These are phyloP conservation scores for Chrysolina haemoptera DNA, from an alignment of 2,888 invertebrate species.

Conservation along the genomic window DNA sequence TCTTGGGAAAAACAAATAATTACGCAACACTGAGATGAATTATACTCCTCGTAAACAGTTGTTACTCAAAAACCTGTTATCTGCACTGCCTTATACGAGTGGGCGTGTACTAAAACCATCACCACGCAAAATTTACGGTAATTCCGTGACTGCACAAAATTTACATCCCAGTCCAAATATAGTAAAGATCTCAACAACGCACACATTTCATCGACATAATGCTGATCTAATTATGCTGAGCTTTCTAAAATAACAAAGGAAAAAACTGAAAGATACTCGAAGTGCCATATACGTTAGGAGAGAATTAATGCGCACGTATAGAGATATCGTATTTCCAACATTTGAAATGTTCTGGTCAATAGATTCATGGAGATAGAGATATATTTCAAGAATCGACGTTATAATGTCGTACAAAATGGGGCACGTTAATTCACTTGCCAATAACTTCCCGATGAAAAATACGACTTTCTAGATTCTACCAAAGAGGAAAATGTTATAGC, in stretches of 20 bases:
- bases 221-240: slow-evolving; percentile 62
- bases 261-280: slow-evolving; percentile 31
- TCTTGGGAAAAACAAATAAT: neutral
- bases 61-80: slow-evolving; percentile 19
- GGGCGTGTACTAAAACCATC: slow-evolving; percentile 36
- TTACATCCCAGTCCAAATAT: slow-evolving; percentile 59
- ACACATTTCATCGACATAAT: slow-evolving; percentile 51
- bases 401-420: slow-evolving; percentile 35
- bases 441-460: slow-evolving; percentile 34
- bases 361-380: slow-evolving; percentile 38
- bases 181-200: slow-evolving; percentile 52
- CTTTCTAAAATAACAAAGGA: slow-evolving; percentile 60
- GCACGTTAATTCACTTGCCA: slow-evolving; percentile 34
- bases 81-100: neutral
- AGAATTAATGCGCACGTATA: slow-evolving; percentile 28
- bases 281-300: slow-evolving; percentile 49
- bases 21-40: neutral
- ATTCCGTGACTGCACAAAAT: slow-evolving; percentile 54
- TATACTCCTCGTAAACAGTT: neutral
- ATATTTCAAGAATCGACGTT: slow-evolving; percentile 32
- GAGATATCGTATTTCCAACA: slow-evolving; percentile 45
- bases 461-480: slow-evolving; percentile 40
- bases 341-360: slow-evolving; percentile 41
- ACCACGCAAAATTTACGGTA: slow-evolving; percentile 37
- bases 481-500: slow-evolving; percentile 32